Evolutionary conservation across 2,888 invertebrate genomes (phyloP).

Genomic region (Andrena flavipes): DNA sequence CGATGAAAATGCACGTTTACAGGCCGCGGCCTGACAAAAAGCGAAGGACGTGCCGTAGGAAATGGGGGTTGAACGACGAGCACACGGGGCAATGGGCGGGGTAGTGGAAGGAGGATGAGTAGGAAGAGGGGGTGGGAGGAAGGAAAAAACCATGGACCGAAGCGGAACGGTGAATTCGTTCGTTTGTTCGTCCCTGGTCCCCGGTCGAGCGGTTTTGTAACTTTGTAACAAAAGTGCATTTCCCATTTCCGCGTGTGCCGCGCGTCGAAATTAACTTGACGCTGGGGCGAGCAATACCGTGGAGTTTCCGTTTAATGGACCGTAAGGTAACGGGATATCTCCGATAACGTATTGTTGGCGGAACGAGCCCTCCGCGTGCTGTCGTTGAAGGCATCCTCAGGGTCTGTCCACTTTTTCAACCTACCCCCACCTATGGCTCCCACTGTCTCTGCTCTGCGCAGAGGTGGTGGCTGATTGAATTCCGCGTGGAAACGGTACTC

Average conservation of each 20-base stretch:
- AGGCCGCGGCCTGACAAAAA: slow-evolving; percentile 51
- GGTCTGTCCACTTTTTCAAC: not conserved
- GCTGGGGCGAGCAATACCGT: slow-evolving; percentile 40
- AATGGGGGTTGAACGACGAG: slow-evolving; percentile 20
- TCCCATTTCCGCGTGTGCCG: slow-evolving; percentile 50
- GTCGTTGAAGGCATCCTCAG: not conserved
- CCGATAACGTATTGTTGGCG: slow-evolving; percentile 38
- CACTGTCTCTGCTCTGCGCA: not conserved
- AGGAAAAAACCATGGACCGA: slow-evolving; percentile 55
- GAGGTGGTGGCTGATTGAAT: not conserved
- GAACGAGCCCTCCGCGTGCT: slow-evolving; percentile 22
- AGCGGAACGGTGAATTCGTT: slow-evolving; percentile 68
- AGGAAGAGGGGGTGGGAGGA: not conserved
- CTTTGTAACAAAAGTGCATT: slow-evolving; percentile 71
- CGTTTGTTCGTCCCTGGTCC: slow-evolving; percentile 52
- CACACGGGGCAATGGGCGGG: not conserved
- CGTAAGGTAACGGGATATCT: slow-evolving; percentile 53
- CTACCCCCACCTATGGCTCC: not conserved
- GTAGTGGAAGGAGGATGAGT: not conserved
- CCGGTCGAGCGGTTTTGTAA: slow-evolving; percentile 68
- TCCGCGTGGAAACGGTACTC: not conserved
- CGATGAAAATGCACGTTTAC: slow-evolving; percentile 74
- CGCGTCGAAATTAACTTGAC: slow-evolving; percentile 61
- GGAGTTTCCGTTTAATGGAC: slow-evolving; percentile 62
- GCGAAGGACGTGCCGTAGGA: slow-evolving; percentile 15